Base-by-base conservation (phyloP, 2,113 vertebrate genomes). In the Neolamprologus devosi region DNA sequence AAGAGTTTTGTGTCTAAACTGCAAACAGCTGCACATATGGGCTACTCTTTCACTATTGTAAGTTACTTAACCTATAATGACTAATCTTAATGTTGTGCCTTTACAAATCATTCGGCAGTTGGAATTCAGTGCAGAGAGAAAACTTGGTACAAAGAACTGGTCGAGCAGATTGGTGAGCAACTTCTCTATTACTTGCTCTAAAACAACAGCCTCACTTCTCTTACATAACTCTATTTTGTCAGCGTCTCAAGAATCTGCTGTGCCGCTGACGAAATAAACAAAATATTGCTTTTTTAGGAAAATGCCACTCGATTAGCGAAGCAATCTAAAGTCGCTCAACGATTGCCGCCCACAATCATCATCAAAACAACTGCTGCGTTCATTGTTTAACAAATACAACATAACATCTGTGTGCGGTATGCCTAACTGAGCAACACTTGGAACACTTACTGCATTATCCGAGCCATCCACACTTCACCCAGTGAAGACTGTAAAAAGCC, bases 391-490 rank as follows among this genome's bases (percentile, higher is more conserved):
- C 49, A 86, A 88, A 80, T 30, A 60, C 37, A 73, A 9, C 14
- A 30, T 11, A 45, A 42, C 21, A 28, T 65, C 28, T 75, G 12
- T 14, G 9, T 57, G 17, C 16, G 16, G 81, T 3, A 68, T 79
- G 47, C 45, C 19, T 28, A 54, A 47, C 65, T 35, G 28, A 75
- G 21, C 17, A 45, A 49, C 47, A 17, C 58, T 73, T 90, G n/a
- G 40, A 91, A 92, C 60, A 92, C 94, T 89, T 94, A 95, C 92
- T 91, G 60, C 40, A 93, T 45, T 82, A 94, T 87, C 9, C 8
- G 86, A 82, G 90, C 54, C 68, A 94, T 92, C 93, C 89, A 92
- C 55, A 94, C 92, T 75, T 95, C 91, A 82, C 83, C 87, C 21
- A 89, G 21, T 9, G 86, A 86, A 7, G 80, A 88, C 49, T 89